Percentiles rank a stretch among this genome's conserved stretches.
These are phyloP conservation scores for Pituophis catenifer DNA, from an alignment of 2,113 vertebrate genomes.

Conservation along the genomic window DNA sequence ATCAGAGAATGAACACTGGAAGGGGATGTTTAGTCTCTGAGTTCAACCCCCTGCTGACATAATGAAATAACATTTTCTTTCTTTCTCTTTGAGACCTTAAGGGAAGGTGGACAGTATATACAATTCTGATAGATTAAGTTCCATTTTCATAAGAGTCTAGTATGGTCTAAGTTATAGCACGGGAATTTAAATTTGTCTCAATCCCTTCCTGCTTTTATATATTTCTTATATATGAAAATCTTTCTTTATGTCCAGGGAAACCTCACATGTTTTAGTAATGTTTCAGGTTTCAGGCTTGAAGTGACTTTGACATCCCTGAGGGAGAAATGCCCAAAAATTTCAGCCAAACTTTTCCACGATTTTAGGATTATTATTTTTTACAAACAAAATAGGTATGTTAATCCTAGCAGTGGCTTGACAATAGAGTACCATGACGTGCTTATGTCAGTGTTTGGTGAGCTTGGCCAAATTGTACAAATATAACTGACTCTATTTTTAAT, in stretches of 20 bases:
- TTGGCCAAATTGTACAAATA: background rate
- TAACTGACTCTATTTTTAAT: background rate
- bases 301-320: background rate
- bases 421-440: background rate
- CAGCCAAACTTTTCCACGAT: background rate
- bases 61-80: background rate
- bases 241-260: background rate
- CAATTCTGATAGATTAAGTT: background rate
- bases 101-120: background rate
- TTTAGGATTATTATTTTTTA: background rate
- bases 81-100: background rate
- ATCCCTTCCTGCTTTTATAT: background rate
- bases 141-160: background rate
- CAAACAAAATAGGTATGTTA: background rate
- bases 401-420: background rate
- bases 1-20: background rate
- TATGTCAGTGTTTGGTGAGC: background rate
- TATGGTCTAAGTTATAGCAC: background rate
- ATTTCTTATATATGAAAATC: background rate
- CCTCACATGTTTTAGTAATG: background rate
- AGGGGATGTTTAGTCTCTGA: background rate
- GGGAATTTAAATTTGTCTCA: background rate
- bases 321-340: background rate
- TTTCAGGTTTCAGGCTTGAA: background rate
- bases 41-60: background rate